A percentile compares a stretch with the other conserved stretches of the same genome.
phyloP scores from a whole-genome alignment of 2,797 vertebrate genomes.

The Dendrocincla tyrannina region DNA sequence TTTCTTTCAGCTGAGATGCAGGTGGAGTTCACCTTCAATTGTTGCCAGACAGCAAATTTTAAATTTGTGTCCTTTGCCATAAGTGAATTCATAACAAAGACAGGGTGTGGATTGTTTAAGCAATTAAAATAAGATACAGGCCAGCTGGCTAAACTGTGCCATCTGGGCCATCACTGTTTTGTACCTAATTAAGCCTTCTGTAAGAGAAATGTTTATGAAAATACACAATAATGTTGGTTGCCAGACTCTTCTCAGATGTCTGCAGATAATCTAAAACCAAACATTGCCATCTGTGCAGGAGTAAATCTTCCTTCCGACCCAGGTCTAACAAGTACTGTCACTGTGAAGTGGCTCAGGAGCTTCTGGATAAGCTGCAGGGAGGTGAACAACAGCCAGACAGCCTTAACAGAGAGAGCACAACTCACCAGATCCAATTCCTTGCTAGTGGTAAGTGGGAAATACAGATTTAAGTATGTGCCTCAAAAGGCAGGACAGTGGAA shows the following conservation, averaged over 20 bases:
- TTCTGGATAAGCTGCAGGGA: neutral
- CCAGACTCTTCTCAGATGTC: neutral
- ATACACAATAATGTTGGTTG: neutral
- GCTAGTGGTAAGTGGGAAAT: neutral
- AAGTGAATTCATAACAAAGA: conserved; percentile 15
- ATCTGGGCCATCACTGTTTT: neutral
- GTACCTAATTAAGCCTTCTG: neutral
- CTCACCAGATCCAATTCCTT: neutral
- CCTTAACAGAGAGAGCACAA: neutral
- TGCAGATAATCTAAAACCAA: neutral
- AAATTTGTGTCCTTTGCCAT: neutral
- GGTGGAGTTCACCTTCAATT: neutral
- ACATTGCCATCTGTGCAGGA: neutral
- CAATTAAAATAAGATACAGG: neutral
- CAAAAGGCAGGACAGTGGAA: neutral
- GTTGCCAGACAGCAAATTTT: neutral
- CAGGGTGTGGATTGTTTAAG: conserved; percentile 9
- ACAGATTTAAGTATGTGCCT: neutral
- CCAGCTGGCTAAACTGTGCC: neutral
- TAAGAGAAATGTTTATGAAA: conserved; percentile 14
- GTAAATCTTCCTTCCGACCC: neutral
- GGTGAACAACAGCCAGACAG: neutral
- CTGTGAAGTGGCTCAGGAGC: neutral
- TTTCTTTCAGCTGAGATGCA: neutral
- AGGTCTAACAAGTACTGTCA: neutral